Percentiles rank a stretch among this genome's conserved stretches.
Conservation (phyloP, 2,888 invertebrate species). For the Norana najaformis region DNA sequence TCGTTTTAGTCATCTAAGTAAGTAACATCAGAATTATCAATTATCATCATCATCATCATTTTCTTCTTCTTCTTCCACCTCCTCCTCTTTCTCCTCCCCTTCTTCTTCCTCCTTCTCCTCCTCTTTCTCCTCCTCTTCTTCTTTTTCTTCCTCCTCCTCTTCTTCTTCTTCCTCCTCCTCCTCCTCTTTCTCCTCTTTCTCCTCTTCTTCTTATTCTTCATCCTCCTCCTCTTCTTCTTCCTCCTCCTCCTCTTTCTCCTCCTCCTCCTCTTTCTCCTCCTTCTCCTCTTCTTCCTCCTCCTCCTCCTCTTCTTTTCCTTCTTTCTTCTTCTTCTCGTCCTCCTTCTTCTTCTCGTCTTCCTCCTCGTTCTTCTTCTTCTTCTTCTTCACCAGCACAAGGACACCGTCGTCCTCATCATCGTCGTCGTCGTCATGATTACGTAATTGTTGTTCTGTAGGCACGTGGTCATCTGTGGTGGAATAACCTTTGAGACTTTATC, state of each 20-base stretch:
- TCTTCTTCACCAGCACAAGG: not conserved
- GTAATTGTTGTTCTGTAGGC: conserved; percentile 31
- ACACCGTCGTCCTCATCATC: not conserved
- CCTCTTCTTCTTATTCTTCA: too few relatives aligned
- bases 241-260: conserved; percentile 14
- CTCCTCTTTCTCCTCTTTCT: not conserved
- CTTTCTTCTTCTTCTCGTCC: not conserved
- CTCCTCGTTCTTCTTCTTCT: not conserved
- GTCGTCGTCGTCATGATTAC: not conserved
- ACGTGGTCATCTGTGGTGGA: conserved; percentile 80
- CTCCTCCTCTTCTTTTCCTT: too few relatives aligned
- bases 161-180: too few relatives aligned
- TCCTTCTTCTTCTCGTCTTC: not conserved
- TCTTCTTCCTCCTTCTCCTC: too few relatives aligned
- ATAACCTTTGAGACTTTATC: conserved; percentile 98
- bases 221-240: too few relatives aligned
- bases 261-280: conserved; percentile 9
- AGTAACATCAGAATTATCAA: too few relatives aligned
- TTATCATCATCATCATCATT: too few relatives aligned
- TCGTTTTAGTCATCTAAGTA: too few relatives aligned
- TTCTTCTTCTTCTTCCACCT: too few relatives aligned
- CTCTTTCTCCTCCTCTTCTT: too few relatives aligned
- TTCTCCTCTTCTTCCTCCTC: not conserved
- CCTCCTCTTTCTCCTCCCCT: too few relatives aligned
- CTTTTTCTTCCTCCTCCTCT: too few relatives aligned